Evolutionary conservation across 1,140 invertebrate genomes (phyloP), one percentile per base, ranked within the genome.

Genomic region (Lordiphosa mommai): DNA sequence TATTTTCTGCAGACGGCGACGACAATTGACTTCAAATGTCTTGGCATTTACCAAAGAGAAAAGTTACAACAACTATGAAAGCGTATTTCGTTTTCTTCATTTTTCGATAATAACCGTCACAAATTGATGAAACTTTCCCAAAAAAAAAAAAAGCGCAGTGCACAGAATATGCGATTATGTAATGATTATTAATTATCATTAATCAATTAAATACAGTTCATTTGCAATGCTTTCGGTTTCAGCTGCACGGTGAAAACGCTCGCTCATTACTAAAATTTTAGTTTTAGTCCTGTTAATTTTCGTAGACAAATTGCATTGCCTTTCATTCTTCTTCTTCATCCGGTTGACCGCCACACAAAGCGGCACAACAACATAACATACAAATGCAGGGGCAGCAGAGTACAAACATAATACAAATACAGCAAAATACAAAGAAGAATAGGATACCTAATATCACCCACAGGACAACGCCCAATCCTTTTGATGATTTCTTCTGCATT

Each of bases 11-110:
- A 76, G 23, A 27, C 23, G 23, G 23, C 68, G 66, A 67, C 71
- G 76, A 76, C 76, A 77, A 82, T 84, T 77, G 77, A 77, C 79
- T 77, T 77, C 12, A 82, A 84, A 84, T 76, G 80, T 72, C 71
- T 60, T 59, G 23, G 58, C 55, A 68, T 68, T 72, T 49, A 59
- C 51, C 60, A 48, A 82, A 80, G 71, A 69, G 61, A 80, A 80
- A 80, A 58, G 70, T 70, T 44, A 76, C 51, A 57, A 61, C 46
- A 41, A 43, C 33, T 46, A 38, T 30, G 34, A 30, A 29, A 40
- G 27, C 48, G 20, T 50, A 32, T 40, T 48, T 49, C 65, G 61
- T 76, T 79, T 73, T 80, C 56, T 61, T 58, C 59, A 65, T 59
- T 65, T 84, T 77, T 85, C 74, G 60, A 85, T 84, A 84, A 82